Base-by-base conservation (phyloP, 1,140 invertebrate species). In the Himalopsyche phryganea region DNA sequence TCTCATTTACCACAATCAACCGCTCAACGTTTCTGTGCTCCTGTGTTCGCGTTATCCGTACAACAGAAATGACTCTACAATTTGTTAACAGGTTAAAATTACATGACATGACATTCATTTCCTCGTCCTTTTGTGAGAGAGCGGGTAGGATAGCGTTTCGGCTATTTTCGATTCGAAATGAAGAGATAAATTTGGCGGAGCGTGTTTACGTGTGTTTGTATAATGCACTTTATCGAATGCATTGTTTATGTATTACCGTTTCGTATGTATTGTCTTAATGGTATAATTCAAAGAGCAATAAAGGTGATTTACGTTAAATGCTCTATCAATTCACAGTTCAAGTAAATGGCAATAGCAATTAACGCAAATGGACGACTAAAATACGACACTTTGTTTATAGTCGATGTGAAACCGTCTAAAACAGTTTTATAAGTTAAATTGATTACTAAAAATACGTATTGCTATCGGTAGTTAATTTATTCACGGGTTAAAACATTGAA, bases 31-130 rank as follows among this genome's bases (percentile, higher is more conserved):
- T 33, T 58, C 55, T 50, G 11, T 40, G 38, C 15, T 40, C 15
- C 38, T 40, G 15, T 40, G 4, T 23, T 28, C 35, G 14, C 46
- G 28, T 36, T 28, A n/a, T 28, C 42, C 6, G 17, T 41, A 33
- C 41, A 57, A 18, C 15, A 11, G 45, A 6, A 57, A 41, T 57
- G 45, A 36, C 67, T 71, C 68, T 65, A 69, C 70, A 71, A 74
- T 75, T 74, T 74, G 73, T 74, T 74, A 73, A 70, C 69, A 66
- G 67, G 63, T 66, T 68, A 66, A 65, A 73, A 73, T 74, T 71
- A 68, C 71, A 68, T 69, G 67, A 61, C 49, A 36, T 28, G 53
- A 49, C 53, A 65, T 65, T 65, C 51, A 51, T 65, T 55, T 44
- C 41, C 35, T 42, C 40, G 23, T 19, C 11, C 28, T 17, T 17